Evolutionary conservation across 2,113 vertebrate species (phyloP), one percentile per base, ranked within the genome.

Genomic region (Zapornia atra): DNA sequence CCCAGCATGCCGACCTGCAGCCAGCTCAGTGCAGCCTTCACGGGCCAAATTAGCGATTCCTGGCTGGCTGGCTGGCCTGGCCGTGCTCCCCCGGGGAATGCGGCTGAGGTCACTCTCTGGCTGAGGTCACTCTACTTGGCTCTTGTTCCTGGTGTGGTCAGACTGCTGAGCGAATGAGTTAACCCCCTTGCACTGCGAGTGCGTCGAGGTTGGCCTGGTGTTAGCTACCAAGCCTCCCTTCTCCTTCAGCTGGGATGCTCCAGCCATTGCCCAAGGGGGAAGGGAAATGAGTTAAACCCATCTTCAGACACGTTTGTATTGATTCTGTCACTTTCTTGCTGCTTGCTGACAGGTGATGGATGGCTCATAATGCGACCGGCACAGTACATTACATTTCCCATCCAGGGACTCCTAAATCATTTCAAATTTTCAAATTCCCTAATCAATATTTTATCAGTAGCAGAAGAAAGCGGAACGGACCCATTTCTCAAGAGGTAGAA

Each of bases 391-490:
- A 98, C 65, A 70, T 97, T 98, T 97, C 92, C 75, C 26, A 97
- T 98, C 96, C n/a, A 87, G 96, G 96, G 96, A 96, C 98, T 98
- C 97, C 97, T 98, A 98, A 98, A 98, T 98, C 98, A 98, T 98
- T 98, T 98, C 77, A 90, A 97, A 98, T 98, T 98, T 98, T 98
- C 97, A 98, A 98, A 98, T 98, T 97, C 97, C 96, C 98, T 98
- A 98, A 98, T 98, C 98, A 98, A 98, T 98, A 98, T 98, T 98
- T 98, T 97, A 98, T 98, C 95, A 95, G 44, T 66, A 96, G 97
- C 96, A 96, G 93, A 96, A 96, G 98, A 96, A 93, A 96, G 91
- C 72, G 42, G 96, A 97, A 97, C 48, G 70, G 96, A 66, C 75
- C 90, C 63, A 79, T 96, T 97, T 97, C 93, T 96, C 94, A 94